Percentiles rank a stretch among this genome's conserved stretches.
Conservation (phyloP, 2,797 vertebrate genomes). For the Champsocephalus esox region DNA sequence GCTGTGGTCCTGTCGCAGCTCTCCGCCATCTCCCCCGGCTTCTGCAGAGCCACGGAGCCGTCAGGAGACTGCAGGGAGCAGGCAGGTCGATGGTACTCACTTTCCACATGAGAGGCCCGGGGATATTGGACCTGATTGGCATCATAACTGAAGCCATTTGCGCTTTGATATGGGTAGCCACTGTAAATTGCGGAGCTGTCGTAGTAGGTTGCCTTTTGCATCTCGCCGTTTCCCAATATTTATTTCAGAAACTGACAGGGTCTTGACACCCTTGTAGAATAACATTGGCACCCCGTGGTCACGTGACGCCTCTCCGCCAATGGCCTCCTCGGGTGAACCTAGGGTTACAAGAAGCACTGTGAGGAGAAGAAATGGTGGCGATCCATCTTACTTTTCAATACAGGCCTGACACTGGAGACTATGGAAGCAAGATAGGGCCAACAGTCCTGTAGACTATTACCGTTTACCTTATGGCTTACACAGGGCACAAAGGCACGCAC, state of each 20-base stretch:
- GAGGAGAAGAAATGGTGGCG: conserved; percentile 94
- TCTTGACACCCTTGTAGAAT: conserved; percentile 99
- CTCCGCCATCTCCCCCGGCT: conserved; percentile 92
- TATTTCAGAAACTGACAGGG: conserved; percentile 99
- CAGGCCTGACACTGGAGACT: conserved; percentile 96
- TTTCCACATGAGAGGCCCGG: conserved; percentile 92
- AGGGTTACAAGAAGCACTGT: conserved; percentile 89
- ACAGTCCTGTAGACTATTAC: conserved; percentile 90
- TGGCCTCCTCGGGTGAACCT: conserved; percentile 96
- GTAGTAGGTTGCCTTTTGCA: conserved; percentile 99
- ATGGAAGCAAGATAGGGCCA: conserved; percentile 95
- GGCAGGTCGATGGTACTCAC: conserved; percentile 95
- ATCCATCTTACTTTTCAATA: conserved; percentile 99
- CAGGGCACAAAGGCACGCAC: conserved; percentile 70
- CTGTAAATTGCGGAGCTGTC: conserved; percentile 99
- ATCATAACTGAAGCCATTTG: conserved; percentile 98
- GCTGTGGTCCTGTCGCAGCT: conserved; percentile 91
- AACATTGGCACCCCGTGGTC: conserved; percentile 99
- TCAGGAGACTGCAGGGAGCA: conserved; percentile 95
- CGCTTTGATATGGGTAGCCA: conserved; percentile 98
- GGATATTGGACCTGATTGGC: conserved; percentile 97
- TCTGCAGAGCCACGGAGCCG: conserved; percentile 89
- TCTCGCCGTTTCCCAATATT: conserved; percentile 99
- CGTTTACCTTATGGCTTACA: conserved; percentile 86
- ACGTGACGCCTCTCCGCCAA: conserved; percentile 99